Evolutionary conservation across 2,797 vertebrate genomes (phyloP), one percentile per base, ranked within the genome.

Genomic region (Bufotes viridis): DNA sequence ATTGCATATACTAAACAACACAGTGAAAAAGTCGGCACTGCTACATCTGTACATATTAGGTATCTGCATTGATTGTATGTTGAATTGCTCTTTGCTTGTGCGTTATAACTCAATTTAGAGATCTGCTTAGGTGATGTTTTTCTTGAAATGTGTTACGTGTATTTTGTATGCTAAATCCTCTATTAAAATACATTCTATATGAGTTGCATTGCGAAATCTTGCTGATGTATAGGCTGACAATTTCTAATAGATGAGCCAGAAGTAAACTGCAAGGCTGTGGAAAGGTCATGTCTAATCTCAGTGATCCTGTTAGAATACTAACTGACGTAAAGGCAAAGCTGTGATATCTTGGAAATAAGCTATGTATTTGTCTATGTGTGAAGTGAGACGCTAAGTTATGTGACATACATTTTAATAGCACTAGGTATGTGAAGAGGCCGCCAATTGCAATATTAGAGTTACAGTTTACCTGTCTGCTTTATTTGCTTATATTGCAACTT

Each of bases 261-360:
- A 24, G 51, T 81, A 65, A 65, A 67, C 60, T 67, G 53, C 80
- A 81, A 67, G 61, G 80, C 60, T 81, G 60, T 34, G 42, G 61
- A 81, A 81, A 81, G 80, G 80, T 81, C 80, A 81, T 49, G 61
- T 81, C 80, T 81, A 65, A 81, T 81, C 61, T 81, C 42, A 17
- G 34, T 51, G 34, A 81, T 65, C 80, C 22, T 81, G 34, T 81
- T 81, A 81, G 80, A 81, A 81, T 81, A 81, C 51, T 65, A 81
- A 67, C 34, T 67, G 80, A 81, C 22, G 22, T 65, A 81, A 67
- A 65, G 34, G 60, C 61, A 51, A 67, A 65, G 42, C 29, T 51
- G 80, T 24, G 80, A 81, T 65, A 51, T 67, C 80, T 65, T 24
- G 42, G 79, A 81, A 81, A 81, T 81, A 51, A 81, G n/a, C 80